These are phyloP conservation scores for Heliornis fulica DNA, from an alignment of 2,113 vertebrate species.

Conservation along the genomic window DNA sequence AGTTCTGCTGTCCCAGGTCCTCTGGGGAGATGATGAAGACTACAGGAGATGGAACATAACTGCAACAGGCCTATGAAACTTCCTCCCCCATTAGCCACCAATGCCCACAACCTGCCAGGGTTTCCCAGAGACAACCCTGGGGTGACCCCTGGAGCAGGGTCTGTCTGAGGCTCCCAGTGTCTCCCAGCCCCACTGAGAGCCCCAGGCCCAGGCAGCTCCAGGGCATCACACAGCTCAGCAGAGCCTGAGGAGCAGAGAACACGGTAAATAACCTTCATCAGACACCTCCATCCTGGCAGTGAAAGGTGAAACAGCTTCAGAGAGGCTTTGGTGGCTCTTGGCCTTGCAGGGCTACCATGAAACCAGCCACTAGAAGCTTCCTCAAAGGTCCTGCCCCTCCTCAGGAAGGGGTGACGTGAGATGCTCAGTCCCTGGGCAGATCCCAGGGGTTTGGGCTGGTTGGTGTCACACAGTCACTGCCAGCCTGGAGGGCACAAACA, in stretches of 20 bases:
- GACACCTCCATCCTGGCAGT: not conserved
- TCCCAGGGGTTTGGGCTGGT: fast-evolving
- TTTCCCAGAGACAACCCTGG: not conserved
- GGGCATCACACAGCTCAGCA: not conserved
- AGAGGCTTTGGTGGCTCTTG: not conserved
- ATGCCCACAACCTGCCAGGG: not conserved
- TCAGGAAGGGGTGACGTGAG: not conserved
- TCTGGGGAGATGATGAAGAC: not conserved
- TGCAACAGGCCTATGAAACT: not conserved
- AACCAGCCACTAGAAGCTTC: not conserved
- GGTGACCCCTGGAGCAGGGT: not conserved
- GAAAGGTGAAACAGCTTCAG: not conserved
- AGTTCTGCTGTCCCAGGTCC: not conserved
- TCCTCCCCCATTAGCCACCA: not conserved
- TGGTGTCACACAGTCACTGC: not conserved
- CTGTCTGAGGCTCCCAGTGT: not conserved
- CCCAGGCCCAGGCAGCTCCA: not conserved
- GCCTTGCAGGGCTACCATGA: not conserved
- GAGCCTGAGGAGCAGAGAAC: not conserved
- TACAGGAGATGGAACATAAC: not conserved
- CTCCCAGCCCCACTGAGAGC: not conserved
- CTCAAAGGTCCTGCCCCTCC: not conserved
- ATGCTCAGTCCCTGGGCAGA: not conserved
- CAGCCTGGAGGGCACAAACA: not conserved
- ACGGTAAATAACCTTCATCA: not conserved